Evolutionary conservation across 1,140 invertebrate species (phyloP), one percentile per base, ranked within the genome.

Genomic region (Bathynomus jamesi): DNA sequence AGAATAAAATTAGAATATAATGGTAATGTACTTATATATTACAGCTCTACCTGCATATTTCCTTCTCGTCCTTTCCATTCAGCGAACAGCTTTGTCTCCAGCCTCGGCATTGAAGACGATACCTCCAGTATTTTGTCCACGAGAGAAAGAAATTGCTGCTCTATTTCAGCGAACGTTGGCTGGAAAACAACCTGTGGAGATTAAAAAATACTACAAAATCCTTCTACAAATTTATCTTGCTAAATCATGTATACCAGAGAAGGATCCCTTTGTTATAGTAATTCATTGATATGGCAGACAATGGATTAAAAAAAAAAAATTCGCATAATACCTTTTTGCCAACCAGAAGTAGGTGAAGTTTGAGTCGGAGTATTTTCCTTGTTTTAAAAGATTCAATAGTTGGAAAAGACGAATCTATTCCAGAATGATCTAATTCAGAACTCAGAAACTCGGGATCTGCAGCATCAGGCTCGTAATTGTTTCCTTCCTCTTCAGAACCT

Each of bases 111-210:
- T 67, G 84, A 83, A 67, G 84, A 82, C 32, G 91, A 87, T 32
- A 89, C 87, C 70, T 89, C 83, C 28, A 91, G 87, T 78, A 95
- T 88, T 24, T 86, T 85, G 78, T 90, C 88, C 74, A 91, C 87
- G 13, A 92, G 81, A 31, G 86, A 84, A n/a, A 91, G 81, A 2
- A 95, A 82, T 69, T 87, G 85, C 70, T 89, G 85, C 70, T 86
- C 84, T 73, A 94, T 90, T 73, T 87, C 86, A 62, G 87, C 87
- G 77, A 95, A 93, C 0, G 87, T 85, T 1, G 93, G 93, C 68
- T 92, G 90, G 81, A 94, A 95, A 61, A 85, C 84, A 60, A 95
- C 87, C 0, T 84, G 46, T 66, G 24, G n/a, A 63, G 5, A 63
- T 63, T 21, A 63, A 21, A 28, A 63, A 63, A 21, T 11, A 63